Conservation (phyloP, 2,888 invertebrate genomes). For the Aethes cnicana region DNA sequence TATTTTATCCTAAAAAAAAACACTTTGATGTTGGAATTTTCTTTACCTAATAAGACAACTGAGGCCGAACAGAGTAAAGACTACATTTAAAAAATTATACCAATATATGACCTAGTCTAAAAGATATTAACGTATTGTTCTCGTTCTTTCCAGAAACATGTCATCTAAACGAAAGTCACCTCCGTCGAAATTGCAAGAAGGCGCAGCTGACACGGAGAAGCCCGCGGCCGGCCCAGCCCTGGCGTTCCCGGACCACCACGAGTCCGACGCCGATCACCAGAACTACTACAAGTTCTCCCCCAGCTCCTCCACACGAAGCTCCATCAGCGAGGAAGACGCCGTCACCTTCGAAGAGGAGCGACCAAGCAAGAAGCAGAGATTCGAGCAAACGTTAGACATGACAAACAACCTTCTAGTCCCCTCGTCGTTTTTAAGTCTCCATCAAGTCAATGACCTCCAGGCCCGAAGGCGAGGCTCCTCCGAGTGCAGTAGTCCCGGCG, state of each 20-base stretch:
- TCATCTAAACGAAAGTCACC: slow-evolving; percentile 98
- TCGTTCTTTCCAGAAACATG: slow-evolving; percentile 90
- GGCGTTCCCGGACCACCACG: slow-evolving; percentile 71
- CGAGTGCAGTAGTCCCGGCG: slow-evolving; percentile 88
- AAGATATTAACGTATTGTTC: slow-evolving; percentile 19
- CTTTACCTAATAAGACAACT: no score
- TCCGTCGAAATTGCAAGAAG: slow-evolving; percentile 95
- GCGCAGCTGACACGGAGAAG: slow-evolving; percentile 77
- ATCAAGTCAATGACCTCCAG: slow-evolving; percentile 80
- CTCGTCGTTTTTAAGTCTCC: slow-evolving; percentile 79
- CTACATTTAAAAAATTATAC: no score
- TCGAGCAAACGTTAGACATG: slow-evolving; percentile 83
- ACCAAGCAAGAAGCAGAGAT: slow-evolving; percentile 83
- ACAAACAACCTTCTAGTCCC: slow-evolving; percentile 83
- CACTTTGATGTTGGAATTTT: no score
- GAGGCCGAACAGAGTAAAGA: no score
- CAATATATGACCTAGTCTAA: no score
- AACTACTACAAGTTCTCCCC: slow-evolving; percentile 77
- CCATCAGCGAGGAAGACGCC: slow-evolving; percentile 83
- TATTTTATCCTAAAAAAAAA: no score
- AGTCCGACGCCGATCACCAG: slow-evolving; percentile 67
- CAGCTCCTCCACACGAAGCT: slow-evolving; percentile 71
- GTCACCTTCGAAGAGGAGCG: slow-evolving; percentile 83
- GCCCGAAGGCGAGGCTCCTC: slow-evolving; percentile 82
- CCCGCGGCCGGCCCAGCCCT: slow-evolving; percentile 78